Percentiles rank a stretch among this genome's conserved stretches.
Conservation (phyloP, 2,113 vertebrate genomes). For the Cinclus mexicanus region DNA sequence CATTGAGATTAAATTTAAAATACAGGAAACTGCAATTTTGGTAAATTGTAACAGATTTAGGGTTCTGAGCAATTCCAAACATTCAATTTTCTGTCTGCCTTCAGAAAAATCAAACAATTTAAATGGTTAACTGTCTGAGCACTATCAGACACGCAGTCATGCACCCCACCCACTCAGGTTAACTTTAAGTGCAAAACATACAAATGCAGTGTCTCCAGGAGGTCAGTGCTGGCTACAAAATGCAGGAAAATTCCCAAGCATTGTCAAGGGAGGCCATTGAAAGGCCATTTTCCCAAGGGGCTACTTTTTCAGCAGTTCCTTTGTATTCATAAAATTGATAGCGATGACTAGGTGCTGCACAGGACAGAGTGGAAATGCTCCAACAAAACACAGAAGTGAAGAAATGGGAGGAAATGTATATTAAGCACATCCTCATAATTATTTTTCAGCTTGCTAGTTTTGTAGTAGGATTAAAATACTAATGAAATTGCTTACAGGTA, state of each 20-base stretch:
- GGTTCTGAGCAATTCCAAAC: not conserved
- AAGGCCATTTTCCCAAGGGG: not conserved
- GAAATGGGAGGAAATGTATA: not conserved
- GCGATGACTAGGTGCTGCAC: not conserved
- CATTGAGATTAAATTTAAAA: not conserved
- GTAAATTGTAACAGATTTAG: not conserved
- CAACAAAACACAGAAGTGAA: not conserved
- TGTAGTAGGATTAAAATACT: not conserved
- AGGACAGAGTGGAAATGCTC: not conserved
- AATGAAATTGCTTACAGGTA: not conserved
- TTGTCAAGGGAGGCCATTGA: not conserved
- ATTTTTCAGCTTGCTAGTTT: not conserved
- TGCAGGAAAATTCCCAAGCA: not conserved
- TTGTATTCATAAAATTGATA: not conserved
- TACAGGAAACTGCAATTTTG: rapidly evolving
- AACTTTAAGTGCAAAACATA: not conserved
- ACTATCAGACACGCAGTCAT: not conserved
- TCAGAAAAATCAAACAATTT: not conserved
- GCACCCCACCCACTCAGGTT: not conserved
- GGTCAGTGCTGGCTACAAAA: not conserved
- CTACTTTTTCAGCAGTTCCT: not conserved
- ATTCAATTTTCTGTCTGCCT: not conserved
- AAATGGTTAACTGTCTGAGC: not conserved
- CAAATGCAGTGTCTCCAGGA: not conserved
- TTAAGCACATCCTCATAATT: not conserved